Base-by-base conservation (phyloP, 2,113 vertebrate species). In the Machaerirhynchus nigripectus region DNA sequence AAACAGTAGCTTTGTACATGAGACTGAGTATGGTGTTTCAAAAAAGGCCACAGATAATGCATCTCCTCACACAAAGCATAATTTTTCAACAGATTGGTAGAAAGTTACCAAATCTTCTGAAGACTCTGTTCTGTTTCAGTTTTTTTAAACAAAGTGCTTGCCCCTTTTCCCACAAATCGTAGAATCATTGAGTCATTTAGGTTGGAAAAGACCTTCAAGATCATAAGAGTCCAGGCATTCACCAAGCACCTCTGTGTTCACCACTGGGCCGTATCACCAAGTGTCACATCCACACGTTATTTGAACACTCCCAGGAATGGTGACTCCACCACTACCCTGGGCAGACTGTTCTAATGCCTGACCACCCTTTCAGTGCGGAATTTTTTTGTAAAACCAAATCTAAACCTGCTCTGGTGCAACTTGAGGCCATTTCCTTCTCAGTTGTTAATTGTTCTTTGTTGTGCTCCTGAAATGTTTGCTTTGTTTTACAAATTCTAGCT, bases 161-260 rank as follows among this genome's bases (percentile, higher is more conserved):
- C 10, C 40, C 35, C 13, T 78, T 20, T 81, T 74, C 21, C 46
- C 19, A 35, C 23, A 73, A 60, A 16, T 68, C 46, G 67, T 22
- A 44, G 59, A 80, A 37, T 27, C 40, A 47, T 8, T 10, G 42
- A 37, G 30, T 52, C 10, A 24, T 52, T 74, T n/a, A 37, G 20
- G 7, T 24, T 89, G 53, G 28, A 67, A 67, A 46, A 75, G 39
- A 22, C 17, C 40, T 71, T 11, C 55, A 17, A 71, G 30, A 39
- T 67, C 19, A 30, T 52, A 0, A 0, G 1, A 53, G 20, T 75
- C 46, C 16, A n/a, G 30, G n/a, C 47, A 14, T n/a, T 53, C 53
- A 39, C 33, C 16, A 17, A 60, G 46, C 19, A 37, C 15, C 23
- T 81, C 27, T 33, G 18, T 73, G 37, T 39, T 67, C 37, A 44